phyloP scores from a whole-genome alignment of 2,113 vertebrate species.

The Pardalotus punctatus region DNA sequence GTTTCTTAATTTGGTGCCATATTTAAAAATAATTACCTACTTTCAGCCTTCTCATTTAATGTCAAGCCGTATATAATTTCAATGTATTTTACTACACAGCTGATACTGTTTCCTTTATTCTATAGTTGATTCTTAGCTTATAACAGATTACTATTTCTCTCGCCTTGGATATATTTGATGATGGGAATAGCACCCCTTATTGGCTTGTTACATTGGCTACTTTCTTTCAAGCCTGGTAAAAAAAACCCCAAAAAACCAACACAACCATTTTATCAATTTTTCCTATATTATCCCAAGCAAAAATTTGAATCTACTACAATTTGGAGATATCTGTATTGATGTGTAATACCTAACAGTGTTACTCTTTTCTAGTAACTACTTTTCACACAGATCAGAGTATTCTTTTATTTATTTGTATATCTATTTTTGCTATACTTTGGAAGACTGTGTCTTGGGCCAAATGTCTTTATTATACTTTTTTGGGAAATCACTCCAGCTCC shows the following conservation, averaged over 20 bases:
- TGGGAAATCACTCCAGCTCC: not conserved
- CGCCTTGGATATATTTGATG: not conserved
- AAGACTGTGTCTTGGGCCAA: not conserved
- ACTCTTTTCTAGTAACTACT: not conserved
- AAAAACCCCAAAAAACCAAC: accelerated
- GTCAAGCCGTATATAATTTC: not conserved
- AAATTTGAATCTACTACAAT: not conserved
- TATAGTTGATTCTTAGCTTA: not conserved
- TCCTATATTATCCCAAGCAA: not conserved
- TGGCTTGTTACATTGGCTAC: not conserved
- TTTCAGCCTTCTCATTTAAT: not conserved
- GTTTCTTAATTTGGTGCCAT: constrained; percentile 4
- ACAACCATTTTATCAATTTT: not conserved
- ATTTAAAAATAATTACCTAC: not conserved
- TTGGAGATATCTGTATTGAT: not conserved
- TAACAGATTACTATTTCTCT: not conserved
- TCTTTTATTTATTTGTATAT: not conserved
- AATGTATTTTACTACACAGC: not conserved
- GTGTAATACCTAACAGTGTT: not conserved
- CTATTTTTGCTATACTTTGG: not conserved
- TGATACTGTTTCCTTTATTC: not conserved
- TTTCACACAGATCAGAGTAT: not conserved
- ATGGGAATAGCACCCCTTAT: not conserved
- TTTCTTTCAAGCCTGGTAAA: not conserved
- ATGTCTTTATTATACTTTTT: accelerated